phyloP scores from a whole-genome alignment of 2,888 invertebrate species.

The Sympetrum striolatum region DNA sequence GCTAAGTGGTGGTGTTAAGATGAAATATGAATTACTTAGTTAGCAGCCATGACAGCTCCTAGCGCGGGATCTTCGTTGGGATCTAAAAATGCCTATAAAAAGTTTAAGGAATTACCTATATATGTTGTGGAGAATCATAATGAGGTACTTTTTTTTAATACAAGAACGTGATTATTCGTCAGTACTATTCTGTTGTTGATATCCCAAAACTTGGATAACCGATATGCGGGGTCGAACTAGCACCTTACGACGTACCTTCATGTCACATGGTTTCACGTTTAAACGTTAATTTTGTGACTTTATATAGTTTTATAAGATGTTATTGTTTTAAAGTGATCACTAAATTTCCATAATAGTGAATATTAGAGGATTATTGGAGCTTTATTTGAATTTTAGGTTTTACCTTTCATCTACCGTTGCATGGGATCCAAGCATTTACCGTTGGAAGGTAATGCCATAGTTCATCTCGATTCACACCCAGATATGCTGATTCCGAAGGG shows the following conservation, averaged over 20 bases:
- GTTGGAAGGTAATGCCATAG: conserved; percentile 73
- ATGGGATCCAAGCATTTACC: conserved; percentile 84
- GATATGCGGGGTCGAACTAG: not conserved
- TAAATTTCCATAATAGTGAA: not conserved
- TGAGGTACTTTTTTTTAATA: conserved; percentile 61
- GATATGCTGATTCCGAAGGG: conserved; percentile 85
- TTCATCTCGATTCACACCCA: conserved; percentile 93
- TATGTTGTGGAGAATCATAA: conserved; percentile 82
- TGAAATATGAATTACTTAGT: not conserved
- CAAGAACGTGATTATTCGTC: not conserved
- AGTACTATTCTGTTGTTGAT: not conserved
- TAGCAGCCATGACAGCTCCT: not conserved
- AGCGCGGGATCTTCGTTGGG: not conserved
- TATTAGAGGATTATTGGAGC: not conserved
- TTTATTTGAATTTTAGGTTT: conserved; percentile 55
- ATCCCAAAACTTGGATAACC: not conserved
- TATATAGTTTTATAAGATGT: no score
- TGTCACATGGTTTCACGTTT: no score
- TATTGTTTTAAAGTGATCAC: not conserved
- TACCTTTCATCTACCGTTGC: conserved; percentile 79
- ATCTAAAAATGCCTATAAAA: not conserved
- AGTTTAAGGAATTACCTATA: conserved; percentile 67
- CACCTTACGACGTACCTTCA: no score
- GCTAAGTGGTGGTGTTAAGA: no score
- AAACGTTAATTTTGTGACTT: no score